Evolutionary conservation across 2,797 vertebrate genomes (phyloP).

Genomic region (Erethizon dorsatum): DNA sequence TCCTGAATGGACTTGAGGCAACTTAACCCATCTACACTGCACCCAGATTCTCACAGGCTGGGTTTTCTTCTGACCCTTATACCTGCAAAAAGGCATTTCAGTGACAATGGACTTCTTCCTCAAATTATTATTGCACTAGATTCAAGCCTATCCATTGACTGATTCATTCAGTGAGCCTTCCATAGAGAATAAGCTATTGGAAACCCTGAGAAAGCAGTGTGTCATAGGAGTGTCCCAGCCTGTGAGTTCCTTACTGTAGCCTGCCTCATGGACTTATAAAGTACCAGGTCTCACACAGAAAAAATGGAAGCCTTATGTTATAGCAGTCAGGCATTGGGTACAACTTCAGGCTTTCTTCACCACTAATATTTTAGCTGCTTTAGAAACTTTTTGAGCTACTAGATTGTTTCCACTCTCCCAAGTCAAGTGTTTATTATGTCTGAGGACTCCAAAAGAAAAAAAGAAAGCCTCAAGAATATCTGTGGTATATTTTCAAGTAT

Average conservation of each 20-base stretch:
- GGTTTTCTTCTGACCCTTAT: neutral
- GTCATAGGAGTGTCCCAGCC: neutral
- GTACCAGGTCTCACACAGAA: neutral
- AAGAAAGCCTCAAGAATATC: constrained; percentile 41
- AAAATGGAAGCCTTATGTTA: neutral
- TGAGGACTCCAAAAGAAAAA: neutral
- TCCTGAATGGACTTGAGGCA: neutral
- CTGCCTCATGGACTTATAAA: neutral
- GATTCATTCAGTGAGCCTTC: neutral
- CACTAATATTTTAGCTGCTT: neutral
- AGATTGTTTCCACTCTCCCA: neutral
- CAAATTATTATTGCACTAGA: neutral
- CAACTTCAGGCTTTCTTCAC: neutral
- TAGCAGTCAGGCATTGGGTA: neutral
- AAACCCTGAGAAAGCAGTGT: neutral
- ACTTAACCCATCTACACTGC: rapidly evolving
- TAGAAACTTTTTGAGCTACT: constrained; percentile 27
- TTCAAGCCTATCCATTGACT: neutral
- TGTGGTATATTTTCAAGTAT: constrained; percentile 52
- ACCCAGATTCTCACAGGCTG: neutral
- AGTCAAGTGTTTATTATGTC: constrained; percentile 63
- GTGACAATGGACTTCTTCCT: neutral
- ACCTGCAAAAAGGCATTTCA: neutral
- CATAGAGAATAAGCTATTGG: neutral
- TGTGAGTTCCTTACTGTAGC: neutral